Conservation (phyloP, 2,113 vertebrate genomes). For the Tricholaema leucomelas region DNA sequence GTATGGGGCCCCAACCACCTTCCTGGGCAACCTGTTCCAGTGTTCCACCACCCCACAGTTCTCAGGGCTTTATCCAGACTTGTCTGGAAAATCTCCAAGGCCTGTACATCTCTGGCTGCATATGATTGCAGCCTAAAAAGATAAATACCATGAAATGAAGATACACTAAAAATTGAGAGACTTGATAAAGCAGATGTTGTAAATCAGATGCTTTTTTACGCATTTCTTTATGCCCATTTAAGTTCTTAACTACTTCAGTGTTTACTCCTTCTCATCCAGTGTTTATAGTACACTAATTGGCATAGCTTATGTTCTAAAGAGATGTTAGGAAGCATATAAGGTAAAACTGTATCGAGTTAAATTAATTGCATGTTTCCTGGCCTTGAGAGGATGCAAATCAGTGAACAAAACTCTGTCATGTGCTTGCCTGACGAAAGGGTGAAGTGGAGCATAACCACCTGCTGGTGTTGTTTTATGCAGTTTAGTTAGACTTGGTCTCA, state of each 20-base stretch:
- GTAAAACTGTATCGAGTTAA: background rate
- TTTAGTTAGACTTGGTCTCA: background rate
- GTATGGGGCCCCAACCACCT: too few relatives aligned
- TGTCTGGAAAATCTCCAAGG: background rate
- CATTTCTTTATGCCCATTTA: background rate
- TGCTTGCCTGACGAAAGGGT: background rate
- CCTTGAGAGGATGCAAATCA: background rate
- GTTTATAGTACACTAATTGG: background rate
- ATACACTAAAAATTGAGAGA: background rate
- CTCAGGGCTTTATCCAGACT: background rate
- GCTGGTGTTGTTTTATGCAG: background rate
- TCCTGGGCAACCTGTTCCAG: too few relatives aligned
- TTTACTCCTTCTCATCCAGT: background rate
- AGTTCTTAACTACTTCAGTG: background rate
- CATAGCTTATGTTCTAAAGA: background rate
- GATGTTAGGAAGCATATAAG: background rate
- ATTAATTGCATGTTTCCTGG: background rate
- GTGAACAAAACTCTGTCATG: background rate
- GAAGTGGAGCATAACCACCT: background rate
- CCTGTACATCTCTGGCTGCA: background rate
- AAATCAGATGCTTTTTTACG: background rate
- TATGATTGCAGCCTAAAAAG: background rate
- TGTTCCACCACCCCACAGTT: too few relatives aligned
- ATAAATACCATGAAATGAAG: background rate
- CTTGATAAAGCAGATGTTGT: background rate